A percentile compares a stretch with the other conserved stretches of the same genome.
Evolutionary conservation across 2,797 vertebrate species (phyloP).

Genomic region (Mormyrus hasselquistii): DNA sequence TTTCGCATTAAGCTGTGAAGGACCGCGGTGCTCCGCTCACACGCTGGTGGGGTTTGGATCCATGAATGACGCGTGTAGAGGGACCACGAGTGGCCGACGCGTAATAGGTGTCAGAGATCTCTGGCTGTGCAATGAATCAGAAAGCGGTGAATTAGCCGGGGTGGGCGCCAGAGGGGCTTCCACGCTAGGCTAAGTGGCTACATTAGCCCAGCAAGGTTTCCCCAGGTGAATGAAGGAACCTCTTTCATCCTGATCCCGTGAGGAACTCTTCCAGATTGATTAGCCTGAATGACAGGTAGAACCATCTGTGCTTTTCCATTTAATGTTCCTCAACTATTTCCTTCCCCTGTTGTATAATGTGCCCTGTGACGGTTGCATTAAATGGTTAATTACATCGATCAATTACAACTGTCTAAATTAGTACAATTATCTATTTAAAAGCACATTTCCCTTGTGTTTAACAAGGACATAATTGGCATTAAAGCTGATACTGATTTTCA

Average conservation of each 20-base stretch:
- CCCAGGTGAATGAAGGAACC: neutral
- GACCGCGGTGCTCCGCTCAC: neutral
- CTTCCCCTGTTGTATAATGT: neutral
- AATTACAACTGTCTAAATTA: conserved; percentile 5
- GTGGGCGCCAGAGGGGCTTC: neutral
- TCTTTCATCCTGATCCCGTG: neutral
- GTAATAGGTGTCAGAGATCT: neutral
- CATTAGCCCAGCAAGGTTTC: neutral
- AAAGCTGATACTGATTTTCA: no score
- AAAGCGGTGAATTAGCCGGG: neutral
- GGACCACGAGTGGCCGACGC: neutral
- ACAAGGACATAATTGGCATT: conserved; percentile 6
- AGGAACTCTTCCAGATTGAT: neutral
- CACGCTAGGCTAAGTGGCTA: neutral
- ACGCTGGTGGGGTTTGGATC: neutral
- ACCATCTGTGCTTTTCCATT: neutral
- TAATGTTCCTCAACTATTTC: neutral
- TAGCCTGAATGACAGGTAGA: neutral
- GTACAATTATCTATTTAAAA: conserved; percentile 6
- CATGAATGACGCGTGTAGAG: neutral
- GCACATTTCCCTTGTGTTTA: neutral
- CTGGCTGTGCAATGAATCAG: neutral
- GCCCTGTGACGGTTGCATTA: neutral
- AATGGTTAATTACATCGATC: neutral
- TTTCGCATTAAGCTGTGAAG: neutral